Evolutionary conservation across 2,888 invertebrate species (phyloP), one percentile per base, ranked within the genome.

Genomic region (Papilio elwesi): DNA sequence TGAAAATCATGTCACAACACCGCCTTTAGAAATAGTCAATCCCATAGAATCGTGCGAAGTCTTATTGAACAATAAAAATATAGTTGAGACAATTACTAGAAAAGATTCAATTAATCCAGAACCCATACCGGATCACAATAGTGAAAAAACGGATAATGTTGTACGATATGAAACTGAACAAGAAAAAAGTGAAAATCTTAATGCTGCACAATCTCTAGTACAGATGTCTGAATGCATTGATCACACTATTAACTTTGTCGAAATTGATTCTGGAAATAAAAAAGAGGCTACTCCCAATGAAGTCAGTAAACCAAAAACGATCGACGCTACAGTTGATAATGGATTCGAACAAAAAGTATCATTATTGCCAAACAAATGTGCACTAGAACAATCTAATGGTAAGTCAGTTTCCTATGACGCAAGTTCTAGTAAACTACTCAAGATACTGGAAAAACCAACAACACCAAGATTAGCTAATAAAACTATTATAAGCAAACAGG

Each of bases 391-490:
- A 47, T 66, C 74, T 12, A 78, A 81, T 71, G 75, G 78, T 8
- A 90, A 87, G 79, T 81, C 78, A 51, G 72, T 79, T n/a, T 85
- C 87, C 75, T 87, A 85, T 72, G 91, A 90, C 70, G 88, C 89
- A n/a, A 87, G 91, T 8, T 90, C 94, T 6, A 94, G 95, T 0
- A 95, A 95, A 85, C 82, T 95, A 59, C 84, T 95, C 74, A 94
- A 95, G 83, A 94, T 95, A 71, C 85, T 95, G 76, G 94, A 95
- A 78, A 94, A 94, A 76, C 91, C 93, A 0, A 83, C 83, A 71
- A 82, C 86, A 75, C 87, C 88, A 15, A 91, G 87, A 82, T 77
- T 86, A 47, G 38, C 82, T 10, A 83, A 80, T 71, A 92, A 88
- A 78, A 78, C 85, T 26, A 76, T 83, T 26, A 77, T 87, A 12